These are phyloP conservation scores for Antheraea pernyi DNA, from an alignment of 1,140 invertebrate genomes.

Conservation along the genomic window DNA sequence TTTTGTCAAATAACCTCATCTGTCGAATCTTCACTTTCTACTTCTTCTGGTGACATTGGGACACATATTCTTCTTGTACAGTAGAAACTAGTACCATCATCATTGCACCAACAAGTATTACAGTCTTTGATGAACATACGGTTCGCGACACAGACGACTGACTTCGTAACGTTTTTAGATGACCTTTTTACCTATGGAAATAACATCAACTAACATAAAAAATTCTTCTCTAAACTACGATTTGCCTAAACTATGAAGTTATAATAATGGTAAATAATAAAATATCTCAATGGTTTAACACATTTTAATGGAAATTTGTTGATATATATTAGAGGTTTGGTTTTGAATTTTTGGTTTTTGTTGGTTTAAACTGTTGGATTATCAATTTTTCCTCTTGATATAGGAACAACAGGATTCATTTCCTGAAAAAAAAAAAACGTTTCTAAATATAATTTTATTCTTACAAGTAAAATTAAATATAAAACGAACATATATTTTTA, in stretches of 20 bases:
- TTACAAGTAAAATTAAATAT: not conserved
- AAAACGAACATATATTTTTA: too few relatives aligned
- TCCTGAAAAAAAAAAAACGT: slow-evolving; percentile 48
- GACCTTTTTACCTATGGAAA: slow-evolving; percentile 32
- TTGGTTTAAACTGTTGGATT: not conserved
- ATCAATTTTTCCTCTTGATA: not conserved
- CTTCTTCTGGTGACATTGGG: slow-evolving; percentile 41
- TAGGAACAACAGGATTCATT: slow-evolving; percentile 49
- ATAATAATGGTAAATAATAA: too few relatives aligned
- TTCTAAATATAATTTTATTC: not conserved
- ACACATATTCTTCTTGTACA: slow-evolving; percentile 66
- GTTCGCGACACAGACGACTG: slow-evolving; percentile 58
- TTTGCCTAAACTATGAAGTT: too few relatives aligned
- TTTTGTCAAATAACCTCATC: slow-evolving; percentile 18
- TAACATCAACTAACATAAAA: not conserved
- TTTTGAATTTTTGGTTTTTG: too few relatives aligned
- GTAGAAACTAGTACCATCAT: slow-evolving; percentile 64
- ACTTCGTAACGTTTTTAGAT: slow-evolving; percentile 29
- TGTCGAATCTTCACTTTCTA: slow-evolving; percentile 29
- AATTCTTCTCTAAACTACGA: not conserved
- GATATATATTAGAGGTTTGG: too few relatives aligned
- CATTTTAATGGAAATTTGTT: too few relatives aligned
- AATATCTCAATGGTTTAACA: too few relatives aligned
- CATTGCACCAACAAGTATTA: slow-evolving; percentile 73
- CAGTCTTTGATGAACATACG: slow-evolving; percentile 69